Percentiles rank a stretch among this genome's conserved stretches.
Evolutionary conservation across 2,888 invertebrate species (phyloP).

Genomic region (Mesoligia furuncula): DNA sequence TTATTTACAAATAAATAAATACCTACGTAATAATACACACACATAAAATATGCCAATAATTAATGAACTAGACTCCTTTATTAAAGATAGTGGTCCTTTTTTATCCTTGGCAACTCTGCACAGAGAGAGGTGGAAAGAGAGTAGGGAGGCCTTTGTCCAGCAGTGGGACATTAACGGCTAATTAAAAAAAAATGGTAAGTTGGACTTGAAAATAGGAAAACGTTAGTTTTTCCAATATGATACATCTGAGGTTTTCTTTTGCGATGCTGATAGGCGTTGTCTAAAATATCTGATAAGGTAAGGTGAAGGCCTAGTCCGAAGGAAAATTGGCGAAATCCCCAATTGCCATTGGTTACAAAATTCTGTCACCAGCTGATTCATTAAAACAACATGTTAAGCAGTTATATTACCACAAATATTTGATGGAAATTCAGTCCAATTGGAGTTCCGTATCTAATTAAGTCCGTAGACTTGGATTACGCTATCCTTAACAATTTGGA

Average conservation of each 20-base stretch:
- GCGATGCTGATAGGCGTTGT: not conserved
- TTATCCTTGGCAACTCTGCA: not conserved
- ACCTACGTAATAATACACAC: too few relatives aligned
- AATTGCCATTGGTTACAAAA: not conserved
- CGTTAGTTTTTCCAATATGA: not conserved
- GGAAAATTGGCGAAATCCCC: not conserved
- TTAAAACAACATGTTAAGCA: not conserved
- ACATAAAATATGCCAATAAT: too few relatives aligned
- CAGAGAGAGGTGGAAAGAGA: not conserved
- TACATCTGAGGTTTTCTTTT: not conserved
- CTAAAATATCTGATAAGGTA: not conserved
- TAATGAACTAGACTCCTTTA: too few relatives aligned
- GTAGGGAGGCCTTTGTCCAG: not conserved
- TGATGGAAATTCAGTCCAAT: slow-evolving; percentile 9
- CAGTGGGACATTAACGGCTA: not conserved
- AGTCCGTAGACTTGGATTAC: slow-evolving; percentile 29
- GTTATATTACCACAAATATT: not conserved
- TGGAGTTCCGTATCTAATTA: slow-evolving; percentile 17
- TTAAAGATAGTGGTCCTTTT: not conserved
- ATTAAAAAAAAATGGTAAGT: too few relatives aligned
- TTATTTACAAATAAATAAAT: too few relatives aligned
- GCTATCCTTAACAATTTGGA: slow-evolving; percentile 63
- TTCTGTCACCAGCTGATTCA: not conserved
- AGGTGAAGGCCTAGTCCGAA: not conserved
- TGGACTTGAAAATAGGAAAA: not conserved